These are phyloP conservation scores for Palaemon carinicauda DNA, from an alignment of 1,140 invertebrate genomes.

Conservation along the genomic window DNA sequence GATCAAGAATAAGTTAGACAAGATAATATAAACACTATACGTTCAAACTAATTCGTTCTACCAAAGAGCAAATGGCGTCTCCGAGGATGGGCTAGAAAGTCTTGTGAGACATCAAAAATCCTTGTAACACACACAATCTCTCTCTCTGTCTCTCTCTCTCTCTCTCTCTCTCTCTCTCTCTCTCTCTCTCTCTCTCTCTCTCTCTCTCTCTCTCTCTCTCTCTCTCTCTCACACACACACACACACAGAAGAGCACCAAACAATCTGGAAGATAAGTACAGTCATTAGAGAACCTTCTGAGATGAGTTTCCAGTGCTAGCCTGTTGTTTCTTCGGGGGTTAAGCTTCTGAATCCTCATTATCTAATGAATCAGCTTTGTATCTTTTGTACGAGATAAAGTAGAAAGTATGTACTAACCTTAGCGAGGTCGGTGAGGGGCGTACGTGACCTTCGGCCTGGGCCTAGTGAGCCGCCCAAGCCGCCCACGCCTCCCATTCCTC, in stretches of 20 bases:
- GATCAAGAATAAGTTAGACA: no score
- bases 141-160: no score
- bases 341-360: background rate
- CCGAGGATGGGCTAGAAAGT: no score
- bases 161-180: no score
- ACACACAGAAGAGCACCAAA: background rate
- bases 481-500: background rate
- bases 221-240: background rate
- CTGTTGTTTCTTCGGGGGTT: background rate
- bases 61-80: no score
- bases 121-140: no score
- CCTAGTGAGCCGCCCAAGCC: conserved; percentile 35
- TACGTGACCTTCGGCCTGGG: conserved; percentile 59
- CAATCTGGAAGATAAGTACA: background rate
- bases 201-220: no score
- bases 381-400: no score
- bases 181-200: no score
- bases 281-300: background rate
- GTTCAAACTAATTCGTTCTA: no score
- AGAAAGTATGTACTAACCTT: conserved; percentile 58
- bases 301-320: background rate
- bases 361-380: background rate
- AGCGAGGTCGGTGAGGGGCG: conserved; percentile 62
- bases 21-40: no score
- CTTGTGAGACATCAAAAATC: no score